Percentiles rank a stretch among this genome's conserved stretches.
phyloP scores from a whole-genome alignment of 2,113 vertebrate species.

The Pelobates fuscus region DNA sequence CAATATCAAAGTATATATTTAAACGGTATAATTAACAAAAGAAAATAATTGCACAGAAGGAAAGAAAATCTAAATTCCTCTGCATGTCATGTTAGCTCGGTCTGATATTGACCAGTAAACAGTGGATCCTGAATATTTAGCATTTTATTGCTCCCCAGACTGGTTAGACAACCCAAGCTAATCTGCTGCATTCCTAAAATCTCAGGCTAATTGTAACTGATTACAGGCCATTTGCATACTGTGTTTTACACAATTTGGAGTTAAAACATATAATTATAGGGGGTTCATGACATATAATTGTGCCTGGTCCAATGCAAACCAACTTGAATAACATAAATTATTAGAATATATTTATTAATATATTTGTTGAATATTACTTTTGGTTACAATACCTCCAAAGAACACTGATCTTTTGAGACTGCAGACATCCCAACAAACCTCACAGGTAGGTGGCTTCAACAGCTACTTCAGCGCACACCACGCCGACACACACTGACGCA shows the following conservation, averaged over 20 bases:
- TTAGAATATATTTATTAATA: too few relatives aligned
- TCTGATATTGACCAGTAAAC: slow-evolving; percentile 1
- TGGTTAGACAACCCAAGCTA: background rate
- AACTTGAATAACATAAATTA: too few relatives aligned
- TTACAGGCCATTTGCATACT: slow-evolving; percentile 32
- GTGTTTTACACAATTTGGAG: slow-evolving; percentile 10
- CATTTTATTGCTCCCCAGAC: slow-evolving; percentile 26
- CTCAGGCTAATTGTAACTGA: slow-evolving; percentile 23
- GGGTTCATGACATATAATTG: background rate
- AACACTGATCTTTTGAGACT: too few relatives aligned
- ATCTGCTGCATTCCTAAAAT: slow-evolving; percentile 25
- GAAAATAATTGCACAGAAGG: background rate
- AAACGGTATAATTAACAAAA: background rate
- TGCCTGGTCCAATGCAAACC: too few relatives aligned
- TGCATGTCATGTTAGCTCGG: slow-evolving; percentile 5
- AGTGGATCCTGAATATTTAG: background rate
- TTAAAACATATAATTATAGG: slow-evolving; percentile 34
- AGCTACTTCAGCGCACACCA: too few relatives aligned
- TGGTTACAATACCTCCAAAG: too few relatives aligned
- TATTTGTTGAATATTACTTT: too few relatives aligned
- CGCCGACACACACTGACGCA: too few relatives aligned
- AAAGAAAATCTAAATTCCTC: background rate
- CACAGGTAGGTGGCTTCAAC: too few relatives aligned
- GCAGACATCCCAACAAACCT: too few relatives aligned
- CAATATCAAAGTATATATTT: background rate